These are phyloP conservation scores for Acipenser oxyrinchus DNA, from an alignment of 2,797 vertebrate species.

Conservation along the genomic window DNA sequence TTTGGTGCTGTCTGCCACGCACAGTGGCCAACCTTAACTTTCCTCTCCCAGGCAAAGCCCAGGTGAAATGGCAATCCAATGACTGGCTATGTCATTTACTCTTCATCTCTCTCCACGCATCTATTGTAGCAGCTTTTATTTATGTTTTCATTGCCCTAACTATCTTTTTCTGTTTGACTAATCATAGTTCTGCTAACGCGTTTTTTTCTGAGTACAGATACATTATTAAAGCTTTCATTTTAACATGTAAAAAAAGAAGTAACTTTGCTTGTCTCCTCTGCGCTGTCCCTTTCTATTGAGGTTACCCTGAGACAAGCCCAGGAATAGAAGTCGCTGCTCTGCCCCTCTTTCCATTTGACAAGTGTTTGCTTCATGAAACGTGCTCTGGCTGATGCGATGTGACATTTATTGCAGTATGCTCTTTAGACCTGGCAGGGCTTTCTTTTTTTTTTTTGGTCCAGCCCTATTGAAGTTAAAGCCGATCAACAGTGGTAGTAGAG, in stretches of 20 bases:
- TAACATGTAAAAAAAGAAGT: background rate
- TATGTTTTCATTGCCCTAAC: no score
- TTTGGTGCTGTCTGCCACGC: no score
- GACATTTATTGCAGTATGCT: slow-evolving; percentile 46
- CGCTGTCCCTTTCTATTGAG: slow-evolving; percentile 21
- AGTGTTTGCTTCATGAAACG: slow-evolving; percentile 14
- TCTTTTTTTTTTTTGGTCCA: slow-evolving; percentile 6
- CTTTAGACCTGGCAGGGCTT: slow-evolving; percentile 38
- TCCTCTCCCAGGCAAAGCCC: no score
- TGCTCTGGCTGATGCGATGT: slow-evolving; percentile 35
- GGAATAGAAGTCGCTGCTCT: slow-evolving; percentile 4
- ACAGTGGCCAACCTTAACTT: no score
- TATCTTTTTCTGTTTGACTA: background rate
- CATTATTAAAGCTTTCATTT: slow-evolving; percentile 1
- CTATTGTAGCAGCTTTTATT: no score
- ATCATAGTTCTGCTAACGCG: background rate
- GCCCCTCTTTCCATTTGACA: slow-evolving; percentile 2
- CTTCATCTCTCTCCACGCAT: no score
- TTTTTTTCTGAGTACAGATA: slow-evolving; percentile 1
- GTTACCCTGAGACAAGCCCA: slow-evolving; percentile 23
- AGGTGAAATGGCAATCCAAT: slow-evolving; percentile 22
- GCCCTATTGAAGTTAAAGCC: slow-evolving; percentile 24
- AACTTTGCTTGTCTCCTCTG: background rate
- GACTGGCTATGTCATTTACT: no score
- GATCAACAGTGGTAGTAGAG: slow-evolving; percentile 21